Base-by-base conservation (phyloP, 2,797 vertebrate species). In the Sebastes matsubarae region DNA sequence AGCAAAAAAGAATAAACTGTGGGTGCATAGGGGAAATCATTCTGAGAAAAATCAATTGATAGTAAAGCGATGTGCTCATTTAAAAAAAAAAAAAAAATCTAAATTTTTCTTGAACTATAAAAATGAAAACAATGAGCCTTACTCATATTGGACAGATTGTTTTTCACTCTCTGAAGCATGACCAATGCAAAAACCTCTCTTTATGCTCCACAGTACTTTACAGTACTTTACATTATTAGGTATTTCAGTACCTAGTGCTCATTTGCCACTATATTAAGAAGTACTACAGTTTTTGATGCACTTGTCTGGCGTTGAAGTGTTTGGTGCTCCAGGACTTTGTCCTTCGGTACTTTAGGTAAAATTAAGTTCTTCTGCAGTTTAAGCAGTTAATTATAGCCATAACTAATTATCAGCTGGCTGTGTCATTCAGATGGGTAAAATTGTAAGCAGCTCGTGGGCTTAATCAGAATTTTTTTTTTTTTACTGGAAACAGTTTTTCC, bases 391-490 rank as follows among this genome's bases (percentile, higher is more conserved):
- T 93, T 89, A 90, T 46, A 85, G 72, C 74, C 70, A 32, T 54
- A 84, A 76, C 84, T 86, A 88, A 94, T 91, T 84, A 86, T 89
- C 74, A 87, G 71, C 66, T 65, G 72, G 77, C 82, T 87, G 57
- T 86, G 72, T 86, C 84, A 70, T 70, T 83, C 25, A 63, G 68
- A 80, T 80, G 72, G 24, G 36, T 72, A 46, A 75, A 79, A 82
- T 54, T 84, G 38, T 75, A 68, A 77, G 66, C 61, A 72, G 52
- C 57, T 73, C 8, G 57, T 75, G 73, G 69, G 87, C 87, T 83
- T 88, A 88, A 92, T 92, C 89, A 92, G 78, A 91, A 81, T 61
- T 11, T n/a, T 30, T 30, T 32, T 79, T 68, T 83, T 86, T 86
- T 59, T 57, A 69, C 14, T 58, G 64, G 61, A 89, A 92, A 88